Conservation (phyloP, 1,140 invertebrate species). For the Drosophila aff. region DNA sequence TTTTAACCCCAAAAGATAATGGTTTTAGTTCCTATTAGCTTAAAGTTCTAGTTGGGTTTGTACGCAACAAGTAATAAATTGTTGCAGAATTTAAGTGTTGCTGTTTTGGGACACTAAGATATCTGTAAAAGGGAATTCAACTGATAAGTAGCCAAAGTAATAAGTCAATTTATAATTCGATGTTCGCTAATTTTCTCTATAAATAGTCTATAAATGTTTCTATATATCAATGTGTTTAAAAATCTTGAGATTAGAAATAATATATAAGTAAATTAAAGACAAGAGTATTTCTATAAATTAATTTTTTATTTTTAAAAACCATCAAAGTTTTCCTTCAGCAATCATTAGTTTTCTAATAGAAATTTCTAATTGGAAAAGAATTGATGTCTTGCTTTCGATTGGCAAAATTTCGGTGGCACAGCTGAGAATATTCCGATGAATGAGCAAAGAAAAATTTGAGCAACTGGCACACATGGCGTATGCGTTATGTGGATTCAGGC, state of each 20-base stretch:
- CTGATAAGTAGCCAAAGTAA: background rate
- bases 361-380: background rate
- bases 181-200: too few relatives aligned
- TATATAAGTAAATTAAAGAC: background rate
- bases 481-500: slow-evolving; percentile 52
- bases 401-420: background rate
- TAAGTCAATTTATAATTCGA: too few relatives aligned
- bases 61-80: background rate
- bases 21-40: background rate
- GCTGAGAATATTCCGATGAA: slow-evolving; percentile 26
- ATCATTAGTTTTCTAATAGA: background rate
- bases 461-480: slow-evolving; percentile 70
- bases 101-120: too few relatives aligned
- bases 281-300: background rate
- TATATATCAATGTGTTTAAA: background rate
- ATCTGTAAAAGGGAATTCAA: background rate
- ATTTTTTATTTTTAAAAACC: background rate
- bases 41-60: background rate
- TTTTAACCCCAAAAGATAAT: too few relatives aligned
- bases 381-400: background rate
- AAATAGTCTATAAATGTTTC: background rate
- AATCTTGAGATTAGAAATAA: background rate
- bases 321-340: too few relatives aligned
- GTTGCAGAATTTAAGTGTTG: background rate
- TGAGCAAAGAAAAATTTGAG: slow-evolving; percentile 10